Conservation (phyloP, 2,113 vertebrate genomes). For the Perccottus glenii region DNA sequence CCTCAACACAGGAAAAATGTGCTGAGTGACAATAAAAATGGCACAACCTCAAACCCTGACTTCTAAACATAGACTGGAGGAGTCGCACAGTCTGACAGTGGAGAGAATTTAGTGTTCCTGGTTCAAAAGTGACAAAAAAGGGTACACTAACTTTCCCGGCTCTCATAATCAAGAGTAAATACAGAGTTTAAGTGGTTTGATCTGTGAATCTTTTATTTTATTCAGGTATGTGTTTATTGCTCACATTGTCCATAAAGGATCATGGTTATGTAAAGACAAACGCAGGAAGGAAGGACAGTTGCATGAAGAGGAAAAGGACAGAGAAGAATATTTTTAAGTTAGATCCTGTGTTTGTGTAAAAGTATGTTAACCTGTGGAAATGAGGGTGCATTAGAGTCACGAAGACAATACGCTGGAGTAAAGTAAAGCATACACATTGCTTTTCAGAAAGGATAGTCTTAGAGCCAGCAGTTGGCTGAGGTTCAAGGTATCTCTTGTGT, state of each 20-base stretch:
- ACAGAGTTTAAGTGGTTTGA: neutral
- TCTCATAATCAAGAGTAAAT: neutral
- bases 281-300: slow-evolving; percentile 57
- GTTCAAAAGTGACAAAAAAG: slow-evolving; percentile 18
- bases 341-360: slow-evolving; percentile 43
- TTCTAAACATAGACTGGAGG: slow-evolving; percentile 45
- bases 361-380: slow-evolving; percentile 28
- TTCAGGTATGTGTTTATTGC: neutral
- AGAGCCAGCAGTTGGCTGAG: no score
- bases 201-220: neutral
- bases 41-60: slow-evolving; percentile 35
- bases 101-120: slow-evolving; percentile 42
- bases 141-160: neutral
- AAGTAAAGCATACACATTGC: slow-evolving; percentile 7
- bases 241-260: slow-evolving; percentile 17
- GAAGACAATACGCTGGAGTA: slow-evolving; percentile 39
- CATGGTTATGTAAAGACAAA: slow-evolving; percentile 21
- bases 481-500: no score
- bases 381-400: slow-evolving; percentile 52
- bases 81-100: slow-evolving; percentile 30
- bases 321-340: slow-evolving; percentile 45
- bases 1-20: slow-evolving; percentile 49
- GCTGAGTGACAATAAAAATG: slow-evolving; percentile 55
- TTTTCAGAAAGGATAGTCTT: no score
- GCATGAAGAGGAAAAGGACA: slow-evolving; percentile 41